A percentile compares a stretch with the other conserved stretches of the same genome.
Conservation (phyloP, 1,140 invertebrate species). For the Cyclargus thomasi region DNA sequence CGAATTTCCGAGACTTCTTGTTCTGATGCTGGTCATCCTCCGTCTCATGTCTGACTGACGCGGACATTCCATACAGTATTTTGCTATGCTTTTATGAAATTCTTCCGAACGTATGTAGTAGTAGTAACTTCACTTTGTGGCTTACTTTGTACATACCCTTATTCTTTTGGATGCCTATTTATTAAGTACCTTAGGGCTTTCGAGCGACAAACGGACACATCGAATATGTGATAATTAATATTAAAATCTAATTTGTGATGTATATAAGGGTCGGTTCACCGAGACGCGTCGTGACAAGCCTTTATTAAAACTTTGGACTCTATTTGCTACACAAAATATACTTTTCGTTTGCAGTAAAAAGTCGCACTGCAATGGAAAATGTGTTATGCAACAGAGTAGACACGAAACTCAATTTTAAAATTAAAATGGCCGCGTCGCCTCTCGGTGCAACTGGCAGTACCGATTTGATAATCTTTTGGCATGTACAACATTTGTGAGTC, state of each 20-base stretch:
- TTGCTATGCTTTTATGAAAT: constrained; percentile 38
- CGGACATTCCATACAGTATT: constrained; percentile 68
- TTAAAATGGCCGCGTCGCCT: too few species aligned
- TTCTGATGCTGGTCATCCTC: constrained; percentile 59
- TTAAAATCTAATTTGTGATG: neutral
- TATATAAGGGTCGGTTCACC: neutral
- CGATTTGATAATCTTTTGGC: neutral
- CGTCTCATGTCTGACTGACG: constrained; percentile 42
- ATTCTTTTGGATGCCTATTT: neutral
- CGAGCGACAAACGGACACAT: neutral
- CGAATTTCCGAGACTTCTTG: constrained; percentile 53
- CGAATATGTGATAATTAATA: neutral
- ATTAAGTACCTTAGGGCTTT: neutral
- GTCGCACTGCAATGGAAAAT: too few species aligned
- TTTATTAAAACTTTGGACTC: too few species aligned
- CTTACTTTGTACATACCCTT: neutral
- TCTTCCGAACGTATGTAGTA: constrained; percentile 41
- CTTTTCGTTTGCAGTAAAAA: too few species aligned
- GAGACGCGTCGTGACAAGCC: too few species aligned
- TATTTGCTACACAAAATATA: too few species aligned
- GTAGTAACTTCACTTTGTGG: neutral
- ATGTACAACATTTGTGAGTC: neutral
- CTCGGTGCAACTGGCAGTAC: neutral
- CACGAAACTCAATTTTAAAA: too few species aligned
- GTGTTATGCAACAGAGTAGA: too few species aligned